Percentiles rank a stretch among this genome's conserved stretches.
Conservation (phyloP, 2,797 vertebrate genomes). For the Sebastes iracundus region DNA sequence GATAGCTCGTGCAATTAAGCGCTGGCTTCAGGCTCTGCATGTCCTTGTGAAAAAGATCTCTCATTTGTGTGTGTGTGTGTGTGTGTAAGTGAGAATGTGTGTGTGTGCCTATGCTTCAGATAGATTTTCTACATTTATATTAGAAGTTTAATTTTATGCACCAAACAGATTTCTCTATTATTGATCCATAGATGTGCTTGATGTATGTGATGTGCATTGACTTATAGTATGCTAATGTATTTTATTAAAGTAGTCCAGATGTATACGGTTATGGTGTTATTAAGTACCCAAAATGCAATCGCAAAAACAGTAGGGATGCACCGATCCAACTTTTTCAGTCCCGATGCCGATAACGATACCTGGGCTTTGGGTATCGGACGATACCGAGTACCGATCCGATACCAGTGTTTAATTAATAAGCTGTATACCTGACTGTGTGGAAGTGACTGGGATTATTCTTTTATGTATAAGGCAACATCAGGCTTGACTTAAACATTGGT, state of each 20-base stretch:
- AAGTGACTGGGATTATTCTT: no score
- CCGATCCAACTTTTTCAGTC: no score
- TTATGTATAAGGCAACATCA: rapidly evolving
- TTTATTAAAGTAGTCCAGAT: slow-evolving; percentile 8
- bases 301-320: neutral
- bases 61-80: slow-evolving; percentile 74
- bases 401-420: no score
- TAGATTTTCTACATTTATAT: slow-evolving; percentile 42
- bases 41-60: slow-evolving; percentile 81
- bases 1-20: slow-evolving; percentile 86
- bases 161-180: slow-evolving; percentile 23
- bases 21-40: slow-evolving; percentile 80
- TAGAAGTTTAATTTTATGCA: slow-evolving; percentile 35
- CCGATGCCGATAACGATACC: rapidly evolving
- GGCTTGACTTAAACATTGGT: no score
- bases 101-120: slow-evolving; percentile 34
- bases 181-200: slow-evolving; percentile 10
- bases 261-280: neutral
- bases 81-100: slow-evolving; percentile 13
- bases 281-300: neutral
- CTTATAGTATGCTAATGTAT: neutral
- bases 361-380: rapidly evolving
- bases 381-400: no score
- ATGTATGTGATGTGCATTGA: slow-evolving; percentile 10
- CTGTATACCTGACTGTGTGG: rapidly evolving